Conservation (phyloP, 2,888 invertebrate species). For the Thymelicus acteon region DNA sequence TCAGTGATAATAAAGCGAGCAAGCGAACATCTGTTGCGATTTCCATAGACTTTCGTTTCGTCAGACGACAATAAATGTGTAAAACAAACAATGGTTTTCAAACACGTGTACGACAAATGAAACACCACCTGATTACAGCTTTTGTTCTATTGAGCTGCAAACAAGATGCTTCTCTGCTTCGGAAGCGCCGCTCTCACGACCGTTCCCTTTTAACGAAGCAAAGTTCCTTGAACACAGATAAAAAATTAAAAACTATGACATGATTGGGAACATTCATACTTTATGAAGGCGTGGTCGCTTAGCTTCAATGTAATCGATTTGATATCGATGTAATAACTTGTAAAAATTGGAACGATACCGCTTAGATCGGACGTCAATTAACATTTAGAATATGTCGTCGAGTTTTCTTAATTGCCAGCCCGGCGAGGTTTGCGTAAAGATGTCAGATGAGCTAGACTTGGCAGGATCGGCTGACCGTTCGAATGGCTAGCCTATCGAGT, state of each 20-base stretch:
- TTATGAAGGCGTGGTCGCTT: too few species aligned
- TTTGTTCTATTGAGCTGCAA: constrained; percentile 61
- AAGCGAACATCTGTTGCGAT: constrained; percentile 71
- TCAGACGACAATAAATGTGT: constrained; percentile 51
- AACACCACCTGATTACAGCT: constrained; percentile 66
- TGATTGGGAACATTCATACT: too few species aligned
- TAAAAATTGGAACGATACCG: constrained; percentile 38
- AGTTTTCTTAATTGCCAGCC: constrained; percentile 60
- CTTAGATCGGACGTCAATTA: constrained; percentile 39
- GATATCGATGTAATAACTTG: constrained; percentile 10
- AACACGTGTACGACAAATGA: constrained; percentile 58
- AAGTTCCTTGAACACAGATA: too few species aligned
- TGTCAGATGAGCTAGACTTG: constrained; percentile 28
- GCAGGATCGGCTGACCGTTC: constrained; percentile 5
- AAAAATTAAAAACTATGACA: too few species aligned
- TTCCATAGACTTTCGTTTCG: constrained; percentile 51
- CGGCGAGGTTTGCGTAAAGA: constrained; percentile 27
- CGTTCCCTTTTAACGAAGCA: constrained; percentile 53
- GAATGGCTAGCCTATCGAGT: neutral
- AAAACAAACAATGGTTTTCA: constrained; percentile 59
- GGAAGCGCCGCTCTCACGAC: neutral
- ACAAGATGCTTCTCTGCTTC: constrained; percentile 43
- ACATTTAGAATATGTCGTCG: constrained; percentile 52
- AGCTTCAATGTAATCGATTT: too few species aligned
- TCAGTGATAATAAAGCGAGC: constrained; percentile 55